These are phyloP conservation scores for Tinea trinotella DNA, from an alignment of 2,888 invertebrate species.

Conservation along the genomic window DNA sequence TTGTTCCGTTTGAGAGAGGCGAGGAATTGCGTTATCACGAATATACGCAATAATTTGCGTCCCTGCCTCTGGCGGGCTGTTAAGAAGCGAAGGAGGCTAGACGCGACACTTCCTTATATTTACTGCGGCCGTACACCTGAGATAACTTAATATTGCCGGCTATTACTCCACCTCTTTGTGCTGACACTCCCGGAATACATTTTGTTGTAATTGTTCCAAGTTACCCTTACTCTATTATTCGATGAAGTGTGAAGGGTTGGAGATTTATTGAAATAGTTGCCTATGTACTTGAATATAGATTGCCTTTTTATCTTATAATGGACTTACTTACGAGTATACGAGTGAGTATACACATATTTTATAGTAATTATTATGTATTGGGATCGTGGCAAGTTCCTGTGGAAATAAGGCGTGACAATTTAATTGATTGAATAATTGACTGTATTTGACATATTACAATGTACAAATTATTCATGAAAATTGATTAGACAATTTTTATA, in stretches of 20 bases:
- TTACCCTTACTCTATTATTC: constrained; percentile 51
- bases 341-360: too few relatives aligned
- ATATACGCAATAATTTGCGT: constrained; percentile 47
- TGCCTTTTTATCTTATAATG: background rate
- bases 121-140: constrained; percentile 42
- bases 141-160: constrained; percentile 49
- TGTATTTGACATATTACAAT: too few relatives aligned
- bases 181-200: constrained; percentile 38
- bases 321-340: too few relatives aligned
- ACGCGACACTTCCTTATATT: constrained; percentile 36
- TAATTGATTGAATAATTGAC: too few relatives aligned
- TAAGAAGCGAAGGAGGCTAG: constrained; percentile 28
- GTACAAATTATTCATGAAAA: too few relatives aligned
- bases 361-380: too few relatives aligned
- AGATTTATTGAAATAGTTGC: constrained; percentile 56
- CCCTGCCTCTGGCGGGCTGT: constrained; percentile 32
- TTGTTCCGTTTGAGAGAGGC: constrained; percentile 27
- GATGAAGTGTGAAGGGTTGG: constrained; percentile 55
- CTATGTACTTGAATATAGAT: background rate
- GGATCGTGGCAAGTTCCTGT: too few relatives aligned
- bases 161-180: constrained; percentile 30
- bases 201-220: constrained; percentile 52
- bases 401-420: too few relatives aligned
- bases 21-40: constrained; percentile 39
- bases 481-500: too few relatives aligned